Percentiles rank a stretch among this genome's conserved stretches.
Conservation (phyloP, 2,888 invertebrate genomes). For the Idaea dimidiata region DNA sequence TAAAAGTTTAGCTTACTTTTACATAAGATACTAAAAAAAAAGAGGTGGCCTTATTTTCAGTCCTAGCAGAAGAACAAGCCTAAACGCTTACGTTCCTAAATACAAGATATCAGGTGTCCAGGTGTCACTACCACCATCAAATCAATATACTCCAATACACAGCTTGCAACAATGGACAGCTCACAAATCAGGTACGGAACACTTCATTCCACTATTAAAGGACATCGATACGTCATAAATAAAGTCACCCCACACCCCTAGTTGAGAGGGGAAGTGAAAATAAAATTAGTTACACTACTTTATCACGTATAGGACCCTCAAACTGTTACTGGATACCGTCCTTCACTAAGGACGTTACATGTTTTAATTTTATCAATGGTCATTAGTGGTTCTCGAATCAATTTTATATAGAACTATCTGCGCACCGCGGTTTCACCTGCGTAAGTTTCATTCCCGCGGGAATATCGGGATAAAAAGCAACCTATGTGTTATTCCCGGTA, state of each 20-base stretch:
- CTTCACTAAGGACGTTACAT: conserved; percentile 22
- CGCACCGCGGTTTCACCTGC: neutral
- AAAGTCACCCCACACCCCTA: conserved; percentile 19
- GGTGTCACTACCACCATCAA: too few relatives aligned
- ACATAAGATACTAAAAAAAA: too few relatives aligned
- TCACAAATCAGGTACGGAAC: neutral
- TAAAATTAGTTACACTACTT: conserved; percentile 55
- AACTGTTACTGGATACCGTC: conserved; percentile 26
- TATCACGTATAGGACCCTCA: conserved; percentile 37
- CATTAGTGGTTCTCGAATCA: neutral
- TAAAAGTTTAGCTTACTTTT: too few relatives aligned
- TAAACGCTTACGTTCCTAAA: too few relatives aligned
- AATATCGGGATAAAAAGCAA: too few relatives aligned
- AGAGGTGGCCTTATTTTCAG: too few relatives aligned
- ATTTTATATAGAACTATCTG: neutral
- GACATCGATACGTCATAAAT: conserved; percentile 40
- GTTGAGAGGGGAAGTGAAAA: conserved; percentile 42
- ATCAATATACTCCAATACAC: neutral
- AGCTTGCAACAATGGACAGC: neutral
- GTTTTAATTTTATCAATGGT: conserved; percentile 23
- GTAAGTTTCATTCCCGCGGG: too few relatives aligned
- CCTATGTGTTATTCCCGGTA: too few relatives aligned
- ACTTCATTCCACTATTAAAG: conserved; percentile 33
- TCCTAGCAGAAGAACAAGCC: too few relatives aligned
- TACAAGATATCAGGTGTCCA: too few relatives aligned